Evolutionary conservation across 2,113 vertebrate species (phyloP).

Genomic region (Megatriorchis doriae): DNA sequence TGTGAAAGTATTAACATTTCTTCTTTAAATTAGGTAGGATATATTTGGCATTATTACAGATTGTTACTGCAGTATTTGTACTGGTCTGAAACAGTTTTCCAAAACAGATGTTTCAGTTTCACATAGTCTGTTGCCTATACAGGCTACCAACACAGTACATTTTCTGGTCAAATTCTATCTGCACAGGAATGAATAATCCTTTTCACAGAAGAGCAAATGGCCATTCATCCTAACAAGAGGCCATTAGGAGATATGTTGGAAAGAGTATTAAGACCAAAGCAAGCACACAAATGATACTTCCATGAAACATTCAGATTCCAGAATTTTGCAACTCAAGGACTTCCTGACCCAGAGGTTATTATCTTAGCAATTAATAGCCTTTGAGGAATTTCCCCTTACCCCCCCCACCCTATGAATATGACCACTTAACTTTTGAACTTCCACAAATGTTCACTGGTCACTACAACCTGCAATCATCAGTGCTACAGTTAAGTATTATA

Average conservation of each 20-base stretch:
- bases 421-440: neutral
- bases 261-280: neutral
- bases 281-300: neutral
- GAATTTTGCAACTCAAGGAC: neutral
- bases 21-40: neutral
- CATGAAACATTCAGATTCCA: neutral
- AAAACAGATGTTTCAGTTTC: neutral
- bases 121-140: neutral
- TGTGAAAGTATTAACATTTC: neutral
- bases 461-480: neutral
- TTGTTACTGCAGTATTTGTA: neutral
- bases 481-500: neutral
- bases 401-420: fast-evolving
- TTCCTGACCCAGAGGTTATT: neutral
- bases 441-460: neutral
- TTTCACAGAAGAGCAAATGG: neutral
- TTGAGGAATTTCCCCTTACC: neutral
- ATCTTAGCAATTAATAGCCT: neutral
- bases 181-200: neutral
- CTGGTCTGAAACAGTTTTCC: neutral
- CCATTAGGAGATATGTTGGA: neutral
- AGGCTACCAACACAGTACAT: neutral
- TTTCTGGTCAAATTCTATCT: neutral
- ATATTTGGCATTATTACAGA: neutral
- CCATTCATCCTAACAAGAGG: neutral